Conservation (phyloP, 1,140 invertebrate species). For the Bombus waltoni region DNA sequence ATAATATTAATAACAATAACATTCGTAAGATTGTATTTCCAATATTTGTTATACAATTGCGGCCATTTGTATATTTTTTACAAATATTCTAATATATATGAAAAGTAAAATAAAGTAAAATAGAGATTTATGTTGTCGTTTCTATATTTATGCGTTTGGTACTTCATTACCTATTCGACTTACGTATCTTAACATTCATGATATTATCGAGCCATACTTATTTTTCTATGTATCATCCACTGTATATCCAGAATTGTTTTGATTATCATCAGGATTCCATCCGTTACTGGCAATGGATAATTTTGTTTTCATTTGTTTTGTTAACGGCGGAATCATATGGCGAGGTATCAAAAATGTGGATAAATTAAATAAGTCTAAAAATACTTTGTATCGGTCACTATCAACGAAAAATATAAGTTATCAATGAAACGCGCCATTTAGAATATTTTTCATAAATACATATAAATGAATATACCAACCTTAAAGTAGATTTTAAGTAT, state of each 20-base stretch:
- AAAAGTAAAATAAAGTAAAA: background rate
- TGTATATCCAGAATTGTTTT: conserved; percentile 65
- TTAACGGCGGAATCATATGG: conserved; percentile 94
- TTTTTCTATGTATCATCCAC: conserved; percentile 51
- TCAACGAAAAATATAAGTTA: conserved; percentile 33
- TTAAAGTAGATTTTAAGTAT: conserved; percentile 98
- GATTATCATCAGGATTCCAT: conserved; percentile 68
- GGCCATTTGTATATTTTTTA: conserved; percentile 24
- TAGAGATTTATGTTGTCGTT: background rate
- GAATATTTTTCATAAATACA: background rate
- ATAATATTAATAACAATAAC: conserved; percentile 36
- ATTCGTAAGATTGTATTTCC: background rate
- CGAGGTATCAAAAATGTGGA: conserved; percentile 98
- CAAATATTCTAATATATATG: background rate
- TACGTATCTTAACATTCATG: background rate
- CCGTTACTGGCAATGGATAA: conserved; percentile 78
- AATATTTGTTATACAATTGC: conserved; percentile 29
- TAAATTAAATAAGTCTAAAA: conserved; percentile 98
- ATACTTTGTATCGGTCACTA: conserved; percentile 99
- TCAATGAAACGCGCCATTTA: background rate
- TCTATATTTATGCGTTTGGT: background rate
- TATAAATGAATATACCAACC: conserved; percentile 84
- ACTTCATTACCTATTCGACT: background rate
- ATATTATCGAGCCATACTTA: background rate
- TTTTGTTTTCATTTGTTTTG: conserved; percentile 86